Percentiles rank a stretch among this genome's conserved stretches.
These are phyloP conservation scores for Pseudanteris insignis DNA, from an alignment of 2,888 invertebrate species.

Conservation along the genomic window DNA sequence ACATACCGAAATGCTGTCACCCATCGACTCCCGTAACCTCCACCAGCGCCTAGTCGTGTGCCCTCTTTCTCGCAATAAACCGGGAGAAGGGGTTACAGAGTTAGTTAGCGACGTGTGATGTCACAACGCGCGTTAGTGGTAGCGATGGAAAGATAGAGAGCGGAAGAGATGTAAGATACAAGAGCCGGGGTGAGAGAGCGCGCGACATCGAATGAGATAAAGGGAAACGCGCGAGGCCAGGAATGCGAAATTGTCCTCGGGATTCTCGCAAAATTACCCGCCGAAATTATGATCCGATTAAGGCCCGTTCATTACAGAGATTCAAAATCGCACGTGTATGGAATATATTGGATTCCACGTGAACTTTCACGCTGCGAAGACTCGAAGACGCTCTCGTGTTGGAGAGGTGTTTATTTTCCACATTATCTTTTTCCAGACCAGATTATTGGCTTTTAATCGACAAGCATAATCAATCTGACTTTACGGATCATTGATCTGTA, in stretches of 20 bases:
- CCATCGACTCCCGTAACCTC: slow-evolving; percentile 20
- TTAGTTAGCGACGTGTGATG: slow-evolving; percentile 55
- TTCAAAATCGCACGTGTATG: slow-evolving; percentile 53
- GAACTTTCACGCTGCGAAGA: slow-evolving; percentile 23
- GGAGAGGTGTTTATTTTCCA: slow-evolving; percentile 21
- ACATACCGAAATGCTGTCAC: slow-evolving; percentile 34
- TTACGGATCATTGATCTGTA: too few relatives aligned
- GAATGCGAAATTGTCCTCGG: slow-evolving; percentile 54
- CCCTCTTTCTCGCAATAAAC: slow-evolving; percentile 4
- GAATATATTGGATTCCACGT: slow-evolving; percentile 45
- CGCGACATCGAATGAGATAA: slow-evolving; percentile 32
- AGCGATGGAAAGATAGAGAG: slow-evolving; percentile 36
- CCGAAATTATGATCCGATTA: slow-evolving; percentile 57
- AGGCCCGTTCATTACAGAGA: slow-evolving; percentile 50
- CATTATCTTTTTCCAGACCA: slow-evolving; percentile 6
- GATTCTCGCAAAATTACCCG: slow-evolving; percentile 52
- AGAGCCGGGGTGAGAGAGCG: slow-evolving; percentile 28
- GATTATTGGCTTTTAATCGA: too few relatives aligned
- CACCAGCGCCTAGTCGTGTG: too few relatives aligned
- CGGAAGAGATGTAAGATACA: slow-evolving; percentile 38
- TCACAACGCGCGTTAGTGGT: slow-evolving; percentile 45
- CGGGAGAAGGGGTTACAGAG: slow-evolving; percentile 50
- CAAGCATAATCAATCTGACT: too few relatives aligned
- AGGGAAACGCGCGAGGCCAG: slow-evolving; percentile 39
- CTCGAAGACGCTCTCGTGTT: slow-evolving; percentile 24